A percentile compares a stretch with the other conserved stretches of the same genome.
These are phyloP conservation scores for Pteruthius melanotis DNA, from an alignment of 2,113 vertebrate species.

Conservation along the genomic window DNA sequence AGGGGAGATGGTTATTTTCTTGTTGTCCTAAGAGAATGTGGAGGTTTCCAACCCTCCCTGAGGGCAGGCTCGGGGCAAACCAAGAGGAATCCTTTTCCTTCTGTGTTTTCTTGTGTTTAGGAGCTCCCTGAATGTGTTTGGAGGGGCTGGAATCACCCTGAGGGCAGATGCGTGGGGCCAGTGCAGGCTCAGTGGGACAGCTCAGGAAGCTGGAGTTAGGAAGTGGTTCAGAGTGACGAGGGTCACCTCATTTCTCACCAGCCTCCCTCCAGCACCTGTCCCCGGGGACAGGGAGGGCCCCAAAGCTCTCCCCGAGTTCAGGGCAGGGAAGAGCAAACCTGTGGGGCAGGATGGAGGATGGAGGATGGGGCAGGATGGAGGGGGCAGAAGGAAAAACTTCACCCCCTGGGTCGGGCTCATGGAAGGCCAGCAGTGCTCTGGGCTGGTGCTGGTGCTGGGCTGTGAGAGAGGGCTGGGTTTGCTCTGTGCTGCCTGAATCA, in stretches of 20 bases:
- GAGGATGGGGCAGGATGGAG: neutral
- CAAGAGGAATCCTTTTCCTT: neutral
- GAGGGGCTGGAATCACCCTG: neutral
- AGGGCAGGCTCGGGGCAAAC: neutral
- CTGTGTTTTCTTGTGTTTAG: neutral
- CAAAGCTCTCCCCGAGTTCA: neutral
- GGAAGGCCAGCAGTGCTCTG: neutral
- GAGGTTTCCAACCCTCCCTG: neutral
- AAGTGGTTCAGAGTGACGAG: neutral
- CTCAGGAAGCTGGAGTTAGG: neutral
- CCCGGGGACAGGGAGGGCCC: neutral
- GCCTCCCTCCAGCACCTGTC: neutral
- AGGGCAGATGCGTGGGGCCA: neutral
- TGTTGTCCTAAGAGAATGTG: neutral
- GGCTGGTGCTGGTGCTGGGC: neutral
- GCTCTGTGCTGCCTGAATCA: neutral
- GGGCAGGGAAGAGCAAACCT: neutral
- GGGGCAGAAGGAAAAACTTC: neutral
- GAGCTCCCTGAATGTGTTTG: neutral
- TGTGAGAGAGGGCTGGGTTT: neutral
- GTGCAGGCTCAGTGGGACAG: neutral
- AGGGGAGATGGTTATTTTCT: neutral
- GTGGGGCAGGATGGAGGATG: neutral
- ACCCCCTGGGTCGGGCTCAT: rapidly evolving
- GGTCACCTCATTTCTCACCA: neutral